phyloP scores from a whole-genome alignment of 2,797 vertebrate genomes.

The Aeoliscus strigatus region DNA sequence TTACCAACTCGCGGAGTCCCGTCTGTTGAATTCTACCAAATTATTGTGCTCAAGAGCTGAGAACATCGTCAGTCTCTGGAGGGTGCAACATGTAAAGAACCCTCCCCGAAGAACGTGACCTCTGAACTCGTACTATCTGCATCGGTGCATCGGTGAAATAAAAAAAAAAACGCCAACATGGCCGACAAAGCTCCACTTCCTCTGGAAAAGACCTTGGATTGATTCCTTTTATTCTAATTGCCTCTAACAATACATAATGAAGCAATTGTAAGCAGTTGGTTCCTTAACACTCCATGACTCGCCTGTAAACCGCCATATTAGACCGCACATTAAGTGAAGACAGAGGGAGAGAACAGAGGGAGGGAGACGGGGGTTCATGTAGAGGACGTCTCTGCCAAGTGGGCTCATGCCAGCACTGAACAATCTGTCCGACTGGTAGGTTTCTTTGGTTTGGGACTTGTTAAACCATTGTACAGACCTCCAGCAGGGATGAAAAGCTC shows the following conservation, averaged over 20 bases:
- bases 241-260: conserved; percentile 38
- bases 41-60: no score
- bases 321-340: conserved; percentile 25
- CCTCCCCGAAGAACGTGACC: no score
- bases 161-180: conserved; percentile 3
- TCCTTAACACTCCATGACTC: conserved; percentile 29
- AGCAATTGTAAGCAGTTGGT: conserved; percentile 35
- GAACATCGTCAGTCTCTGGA: no score
- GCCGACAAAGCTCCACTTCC: neutral
- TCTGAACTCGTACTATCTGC: no score
- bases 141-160: no score
- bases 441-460: conserved; percentile 33
- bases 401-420: conserved; percentile 40
- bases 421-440: conserved; percentile 29
- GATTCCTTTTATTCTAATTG: conserved; percentile 31
- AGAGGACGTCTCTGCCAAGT: conserved; percentile 35
- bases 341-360: conserved; percentile 13
- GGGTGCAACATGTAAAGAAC: no score
- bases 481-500: conserved; percentile 3
- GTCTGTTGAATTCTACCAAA: no score
- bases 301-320: conserved; percentile 18
- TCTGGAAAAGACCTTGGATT: conserved; percentile 11
- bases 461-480: conserved; percentile 36
- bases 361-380: conserved; percentile 3
- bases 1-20: no score